Percentiles rank a stretch among this genome's conserved stretches.
phyloP scores from a whole-genome alignment of 2,113 vertebrate genomes.

The Stomatorhinus ivindoensis region DNA sequence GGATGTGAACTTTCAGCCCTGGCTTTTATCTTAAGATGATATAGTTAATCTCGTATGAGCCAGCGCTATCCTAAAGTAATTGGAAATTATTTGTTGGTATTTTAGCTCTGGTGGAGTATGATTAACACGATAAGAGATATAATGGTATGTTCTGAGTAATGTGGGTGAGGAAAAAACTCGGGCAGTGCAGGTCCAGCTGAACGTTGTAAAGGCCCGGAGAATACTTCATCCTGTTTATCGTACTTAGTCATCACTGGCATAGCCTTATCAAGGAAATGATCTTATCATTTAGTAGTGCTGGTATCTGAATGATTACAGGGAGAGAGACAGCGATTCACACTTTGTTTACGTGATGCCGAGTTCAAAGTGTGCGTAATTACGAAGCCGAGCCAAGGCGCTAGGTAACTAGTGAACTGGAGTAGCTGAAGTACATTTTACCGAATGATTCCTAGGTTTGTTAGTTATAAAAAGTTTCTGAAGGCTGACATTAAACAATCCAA shows the following conservation, averaged over 20 bases:
- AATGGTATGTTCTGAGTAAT: neutral
- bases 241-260: neutral
- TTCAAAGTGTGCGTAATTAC: neutral
- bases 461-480: neutral
- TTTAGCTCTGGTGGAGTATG: neutral
- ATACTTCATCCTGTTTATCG: neutral
- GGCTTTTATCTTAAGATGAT: neutral
- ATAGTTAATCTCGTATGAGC: neutral
- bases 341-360: neutral
- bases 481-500: neutral
- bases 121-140: neutral
- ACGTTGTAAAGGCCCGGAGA: neutral
- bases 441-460: neutral
- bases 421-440: neutral
- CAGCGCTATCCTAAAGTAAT: neutral
- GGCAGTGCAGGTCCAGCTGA: no score
- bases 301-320: neutral
- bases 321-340: neutral
- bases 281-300: neutral
- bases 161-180: neutral
- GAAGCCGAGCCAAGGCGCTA: neutral
- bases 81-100: neutral
- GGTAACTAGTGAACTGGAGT: neutral
- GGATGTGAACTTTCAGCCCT: neutral
- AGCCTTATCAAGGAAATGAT: neutral